These are phyloP conservation scores for Acromyrmex charruanus DNA, from an alignment of 1,140 invertebrate species.

Conservation along the genomic window DNA sequence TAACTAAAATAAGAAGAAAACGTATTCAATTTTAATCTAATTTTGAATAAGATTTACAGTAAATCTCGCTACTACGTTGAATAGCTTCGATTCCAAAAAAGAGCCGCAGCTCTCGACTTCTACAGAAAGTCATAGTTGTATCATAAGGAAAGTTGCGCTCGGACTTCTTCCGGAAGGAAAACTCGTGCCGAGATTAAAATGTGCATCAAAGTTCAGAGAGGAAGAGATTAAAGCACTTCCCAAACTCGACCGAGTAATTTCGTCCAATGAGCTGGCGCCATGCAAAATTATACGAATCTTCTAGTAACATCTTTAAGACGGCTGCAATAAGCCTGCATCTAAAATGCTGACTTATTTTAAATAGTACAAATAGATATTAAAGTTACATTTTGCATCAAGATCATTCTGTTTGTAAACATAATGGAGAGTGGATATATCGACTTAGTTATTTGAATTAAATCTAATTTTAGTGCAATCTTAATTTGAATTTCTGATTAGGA, in stretches of 20 bases:
- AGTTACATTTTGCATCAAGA: slow-evolving; percentile 3
- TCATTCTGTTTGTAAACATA: not conserved
- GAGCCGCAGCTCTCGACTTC: not conserved
- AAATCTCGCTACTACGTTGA: not conserved
- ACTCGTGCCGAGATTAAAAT: slow-evolving; percentile 65
- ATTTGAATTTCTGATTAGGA: not conserved
- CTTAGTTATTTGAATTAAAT: slow-evolving; percentile 10
- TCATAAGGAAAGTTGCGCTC: slow-evolving; percentile 32
- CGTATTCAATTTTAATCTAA: not conserved
- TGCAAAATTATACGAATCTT: slow-evolving; percentile 41
- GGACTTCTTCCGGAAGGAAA: slow-evolving; percentile 48
- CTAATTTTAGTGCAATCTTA: not conserved
- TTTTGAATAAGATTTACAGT: not conserved
- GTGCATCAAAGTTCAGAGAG: slow-evolving; percentile 67
- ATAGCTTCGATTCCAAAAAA: not conserved
- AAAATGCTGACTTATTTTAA: slow-evolving; percentile 7
- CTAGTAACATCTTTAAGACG: slow-evolving; percentile 42
- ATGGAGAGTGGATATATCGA: not conserved
- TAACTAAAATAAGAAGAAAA: no score
- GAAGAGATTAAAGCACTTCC: slow-evolving; percentile 69
- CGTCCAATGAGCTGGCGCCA: slow-evolving; percentile 38
- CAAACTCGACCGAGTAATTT: slow-evolving; percentile 60
- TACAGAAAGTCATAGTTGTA: slow-evolving; percentile 16
- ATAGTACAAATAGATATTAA: slow-evolving; percentile 20
- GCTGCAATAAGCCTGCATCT: not conserved